Base-by-base conservation (phyloP, 2,113 vertebrate species). In the Leptobrachium leishanense region DNA sequence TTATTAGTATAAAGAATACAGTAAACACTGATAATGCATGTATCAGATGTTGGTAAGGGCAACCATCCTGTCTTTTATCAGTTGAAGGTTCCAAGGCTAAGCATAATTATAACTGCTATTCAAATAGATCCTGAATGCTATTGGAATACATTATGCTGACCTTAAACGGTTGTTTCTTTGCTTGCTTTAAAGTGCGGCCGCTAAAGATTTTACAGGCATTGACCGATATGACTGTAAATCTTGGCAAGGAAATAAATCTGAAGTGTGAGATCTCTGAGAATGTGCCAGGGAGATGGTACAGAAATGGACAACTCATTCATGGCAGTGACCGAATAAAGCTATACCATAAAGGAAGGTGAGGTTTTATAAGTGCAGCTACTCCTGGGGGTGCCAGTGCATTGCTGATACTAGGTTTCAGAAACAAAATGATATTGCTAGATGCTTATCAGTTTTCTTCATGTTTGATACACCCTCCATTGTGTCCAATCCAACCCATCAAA, bases 181-280 rank as follows among this genome's bases (percentile, higher is more conserved):
- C 12, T 15, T 75, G 82, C 85, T 77, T 81, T 62, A 40, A 75
- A 99, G 97, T 99, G 87, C 97, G 93, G 84, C 98, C 98, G 10
- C 84, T 99, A 87, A 98, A 98, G 92, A 90, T 99, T 81, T 84
- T 91, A 74, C 94, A 95, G 80, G 92, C 96, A 80, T 86, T 99
- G 62, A 82, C 95, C 82, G 94, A 98, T 80, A 84, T 92, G 66
- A 98, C 93, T 0, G 90, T 96, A 55, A 84, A 90, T 69, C 90
- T 98, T 81, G 96, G 98, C 69, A 91, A 97, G 82, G 95, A 98
- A 72, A 85, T 98, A 9, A 94, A 93, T 82, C 69, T 99, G 79
- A 94, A 95, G 83, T 98, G 96, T 89, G 98, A 99, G 89, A 94
- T 99, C 84, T 97, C 97, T 43, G 95, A 95, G 76, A 93, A 96